Conservation (phyloP, 2,113 vertebrate genomes). For the Columba livia region DNA sequence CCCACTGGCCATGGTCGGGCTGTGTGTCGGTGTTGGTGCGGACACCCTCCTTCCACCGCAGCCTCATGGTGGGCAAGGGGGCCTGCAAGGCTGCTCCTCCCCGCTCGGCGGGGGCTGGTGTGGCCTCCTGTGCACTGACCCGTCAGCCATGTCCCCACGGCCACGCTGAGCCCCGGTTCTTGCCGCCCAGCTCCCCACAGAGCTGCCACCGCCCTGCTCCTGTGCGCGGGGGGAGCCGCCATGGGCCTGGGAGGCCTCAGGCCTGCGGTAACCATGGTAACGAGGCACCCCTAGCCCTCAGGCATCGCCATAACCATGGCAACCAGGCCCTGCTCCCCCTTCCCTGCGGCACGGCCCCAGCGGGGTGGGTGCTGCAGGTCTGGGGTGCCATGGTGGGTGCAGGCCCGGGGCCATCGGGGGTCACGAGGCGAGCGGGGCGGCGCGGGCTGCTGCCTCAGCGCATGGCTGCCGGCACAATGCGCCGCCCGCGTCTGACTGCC, state of each 20-base stretch:
- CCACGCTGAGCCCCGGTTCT: fast-evolving
- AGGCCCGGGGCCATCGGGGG: background rate
- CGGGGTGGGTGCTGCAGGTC: background rate
- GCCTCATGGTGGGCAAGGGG: fast-evolving
- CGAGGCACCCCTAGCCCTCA: background rate
- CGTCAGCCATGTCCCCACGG: fast-evolving
- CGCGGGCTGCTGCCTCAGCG: slow-evolving; percentile 71
- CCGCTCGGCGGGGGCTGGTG: background rate
- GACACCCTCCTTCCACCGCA: fast-evolving
- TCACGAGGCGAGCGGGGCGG: slow-evolving; percentile 40
- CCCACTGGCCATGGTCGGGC: fast-evolving
- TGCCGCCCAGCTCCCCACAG: fast-evolving
- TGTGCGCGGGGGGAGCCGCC: fast-evolving
- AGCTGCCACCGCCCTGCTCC: fast-evolving
- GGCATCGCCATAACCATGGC: background rate
- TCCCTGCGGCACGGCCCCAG: background rate
- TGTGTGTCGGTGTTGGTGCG: fast-evolving
- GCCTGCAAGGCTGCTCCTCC: background rate
- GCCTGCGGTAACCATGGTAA: background rate
- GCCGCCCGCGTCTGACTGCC: slow-evolving; percentile 50
- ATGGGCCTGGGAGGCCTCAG: background rate
- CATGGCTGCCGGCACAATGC: slow-evolving; percentile 63
- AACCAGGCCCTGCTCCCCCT: background rate
- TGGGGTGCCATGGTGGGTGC: background rate
- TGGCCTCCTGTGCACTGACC: background rate